Evolutionary conservation across 1,140 invertebrate genomes (phyloP).

Genomic region (Odontomachus brunneus): DNA sequence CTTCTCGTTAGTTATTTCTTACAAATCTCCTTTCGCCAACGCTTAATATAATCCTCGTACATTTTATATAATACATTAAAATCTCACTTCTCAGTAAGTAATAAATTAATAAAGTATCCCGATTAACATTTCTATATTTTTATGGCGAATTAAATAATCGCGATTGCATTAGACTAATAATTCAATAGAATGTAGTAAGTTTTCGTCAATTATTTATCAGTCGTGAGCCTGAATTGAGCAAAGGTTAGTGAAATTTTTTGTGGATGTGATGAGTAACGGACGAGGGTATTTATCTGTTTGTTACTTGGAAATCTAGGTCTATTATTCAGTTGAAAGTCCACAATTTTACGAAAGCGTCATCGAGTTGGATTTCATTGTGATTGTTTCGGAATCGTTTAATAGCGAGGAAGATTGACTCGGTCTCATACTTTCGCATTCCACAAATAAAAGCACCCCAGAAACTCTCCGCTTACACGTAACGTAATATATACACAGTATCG

Average conservation of each 20-base stretch:
- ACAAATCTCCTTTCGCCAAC: too few relatives aligned
- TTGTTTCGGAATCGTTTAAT: constrained; percentile 15
- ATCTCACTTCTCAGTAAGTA: too few relatives aligned
- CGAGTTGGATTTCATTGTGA: constrained; percentile 18
- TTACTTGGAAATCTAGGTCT: constrained; percentile 26
- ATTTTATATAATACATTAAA: too few relatives aligned
- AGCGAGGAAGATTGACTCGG: constrained; percentile 19
- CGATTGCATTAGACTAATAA: too few relatives aligned
- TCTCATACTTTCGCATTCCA: constrained; percentile 37
- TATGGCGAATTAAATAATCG: too few relatives aligned
- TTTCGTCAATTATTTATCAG: too few relatives aligned
- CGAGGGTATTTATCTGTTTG: neutral
- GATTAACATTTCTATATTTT: too few relatives aligned
- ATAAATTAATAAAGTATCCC: too few relatives aligned
- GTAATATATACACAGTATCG: neutral
- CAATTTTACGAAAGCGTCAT: constrained; percentile 24
- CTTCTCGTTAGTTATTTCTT: too few relatives aligned
- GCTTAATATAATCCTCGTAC: too few relatives aligned
- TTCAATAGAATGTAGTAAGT: too few relatives aligned
- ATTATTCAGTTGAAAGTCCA: constrained; percentile 30
- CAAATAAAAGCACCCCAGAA: constrained; percentile 4
- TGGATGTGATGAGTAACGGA: neutral
- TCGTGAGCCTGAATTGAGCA: too few relatives aligned
- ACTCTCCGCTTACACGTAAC: neutral
- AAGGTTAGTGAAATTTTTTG: neutral